Conservation (phyloP, 2,797 vertebrate species). For the Alca torda region DNA sequence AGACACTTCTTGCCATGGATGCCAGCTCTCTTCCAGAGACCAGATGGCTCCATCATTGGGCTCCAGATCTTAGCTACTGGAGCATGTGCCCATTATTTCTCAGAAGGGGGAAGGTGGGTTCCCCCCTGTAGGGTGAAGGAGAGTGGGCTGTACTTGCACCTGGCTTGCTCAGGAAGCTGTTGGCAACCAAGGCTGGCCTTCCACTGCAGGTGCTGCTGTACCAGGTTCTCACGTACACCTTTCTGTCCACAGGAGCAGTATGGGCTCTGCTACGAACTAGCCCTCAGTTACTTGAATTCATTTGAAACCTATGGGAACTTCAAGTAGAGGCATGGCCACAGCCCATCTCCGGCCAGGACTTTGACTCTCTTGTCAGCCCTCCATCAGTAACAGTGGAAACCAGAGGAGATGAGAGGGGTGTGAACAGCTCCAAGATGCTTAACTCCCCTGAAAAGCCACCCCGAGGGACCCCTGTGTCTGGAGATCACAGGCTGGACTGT, state of each 20-base stretch:
- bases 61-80: neutral
- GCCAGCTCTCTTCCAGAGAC: neutral
- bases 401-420: neutral
- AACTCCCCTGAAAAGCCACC: neutral
- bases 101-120: neutral
- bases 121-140: neutral
- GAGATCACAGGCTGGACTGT: neutral
- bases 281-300: constrained; percentile 54
- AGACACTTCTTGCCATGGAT: accelerated
- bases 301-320: constrained; percentile 71
- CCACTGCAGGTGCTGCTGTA: neutral
- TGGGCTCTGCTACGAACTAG: constrained; percentile 52
- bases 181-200: neutral
- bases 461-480: neutral
- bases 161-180: neutral
- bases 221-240: neutral
- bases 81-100: neutral
- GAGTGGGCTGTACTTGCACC: accelerated
- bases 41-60: neutral
- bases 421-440: neutral
- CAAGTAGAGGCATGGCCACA: neutral
- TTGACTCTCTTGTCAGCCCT: neutral
- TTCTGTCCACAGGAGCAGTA: constrained; percentile 59
- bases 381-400: neutral
- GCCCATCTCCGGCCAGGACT: neutral